Evolutionary conservation across 2,113 vertebrate genomes (phyloP).

Genomic region (Rafetus swinhoei): DNA sequence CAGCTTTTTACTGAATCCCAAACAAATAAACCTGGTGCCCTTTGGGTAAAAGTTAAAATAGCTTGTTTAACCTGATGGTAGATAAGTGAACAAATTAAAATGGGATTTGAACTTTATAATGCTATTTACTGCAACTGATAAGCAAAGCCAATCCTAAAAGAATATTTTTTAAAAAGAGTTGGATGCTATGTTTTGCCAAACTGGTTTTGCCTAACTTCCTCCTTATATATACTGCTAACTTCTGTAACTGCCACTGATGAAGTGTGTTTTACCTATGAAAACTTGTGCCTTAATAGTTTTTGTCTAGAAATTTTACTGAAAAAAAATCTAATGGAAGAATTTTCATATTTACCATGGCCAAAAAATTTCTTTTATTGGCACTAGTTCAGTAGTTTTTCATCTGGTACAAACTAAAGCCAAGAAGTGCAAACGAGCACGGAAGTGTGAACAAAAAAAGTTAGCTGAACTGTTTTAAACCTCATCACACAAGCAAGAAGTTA

Average conservation of each 20-base stretch:
- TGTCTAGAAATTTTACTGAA: neutral
- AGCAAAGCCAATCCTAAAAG: accelerated
- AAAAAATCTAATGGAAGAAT: neutral
- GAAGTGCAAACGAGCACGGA: neutral
- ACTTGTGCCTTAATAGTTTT: neutral
- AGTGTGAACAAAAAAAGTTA: neutral
- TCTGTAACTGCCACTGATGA: no score
- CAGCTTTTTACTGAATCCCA: slow-evolving; percentile 6
- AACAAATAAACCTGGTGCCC: slow-evolving; percentile 61
- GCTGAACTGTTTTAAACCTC: neutral
- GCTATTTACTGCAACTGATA: neutral
- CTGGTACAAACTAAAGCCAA: neutral
- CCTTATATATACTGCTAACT: no score
- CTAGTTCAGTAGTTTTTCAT: neutral
- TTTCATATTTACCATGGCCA: neutral
- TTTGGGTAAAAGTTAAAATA: slow-evolving; percentile 52
- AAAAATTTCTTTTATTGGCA: neutral
- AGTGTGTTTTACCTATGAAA: no score
- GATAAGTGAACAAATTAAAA: slow-evolving; percentile 26
- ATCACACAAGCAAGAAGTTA: neutral
- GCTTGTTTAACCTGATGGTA: neutral
- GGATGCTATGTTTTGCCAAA: neutral
- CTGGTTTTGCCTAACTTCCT: neutral
- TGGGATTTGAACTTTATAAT: slow-evolving; percentile 22
- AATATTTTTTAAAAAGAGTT: neutral